Base-by-base conservation (phyloP, 92 coral and sea anemone species). In the Porites rus region DNA sequence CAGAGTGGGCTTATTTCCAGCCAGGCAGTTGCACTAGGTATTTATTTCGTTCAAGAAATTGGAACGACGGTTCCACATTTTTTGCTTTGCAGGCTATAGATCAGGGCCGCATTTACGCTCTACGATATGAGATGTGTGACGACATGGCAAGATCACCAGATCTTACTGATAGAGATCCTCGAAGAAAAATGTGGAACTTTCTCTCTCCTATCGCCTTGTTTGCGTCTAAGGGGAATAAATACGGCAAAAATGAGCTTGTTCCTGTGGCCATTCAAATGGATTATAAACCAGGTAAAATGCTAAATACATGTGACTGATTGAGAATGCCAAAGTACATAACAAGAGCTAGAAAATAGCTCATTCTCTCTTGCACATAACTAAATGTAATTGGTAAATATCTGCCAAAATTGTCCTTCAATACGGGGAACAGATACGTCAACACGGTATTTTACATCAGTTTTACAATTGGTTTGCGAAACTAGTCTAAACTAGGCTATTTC, bases 231-330 rank as follows among this genome's bases (percentile, higher is more conserved):
- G 17, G 77, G 6, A 75, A 67, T 54, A 60, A 54, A 56, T 10
- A 51, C 69, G 9, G 74, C 8, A 4, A 21, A 54, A 52, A 85
- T 61, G 75, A 84, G 59, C 87, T 93, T 65, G 90, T 85, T 69
- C 94, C 96, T 7, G 89, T 91, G 10, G 96, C 94, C 64, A 93
- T 93, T 65, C 96, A 93, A 78, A 77, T 88, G 83, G 84, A 93
- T 83, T 65, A 72, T 43, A 69, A 16, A 10, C 82, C 87, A 75
- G 90, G 93, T 90, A 54, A 9, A 46, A 60, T 18, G 16, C 18
- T 58, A 18, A 50, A 5, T 28, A 51, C 63, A 18, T 17, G 22
- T 65, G 19, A 17, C 28, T 65, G 19, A 65, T 12, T 65, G 8
- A 65, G 8, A 65, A 65, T 59, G 6, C 63, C 17, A 4, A 59